phyloP scores from a whole-genome alignment of 2,797 vertebrate genomes.

The Hoplostethus mediterraneus region DNA sequence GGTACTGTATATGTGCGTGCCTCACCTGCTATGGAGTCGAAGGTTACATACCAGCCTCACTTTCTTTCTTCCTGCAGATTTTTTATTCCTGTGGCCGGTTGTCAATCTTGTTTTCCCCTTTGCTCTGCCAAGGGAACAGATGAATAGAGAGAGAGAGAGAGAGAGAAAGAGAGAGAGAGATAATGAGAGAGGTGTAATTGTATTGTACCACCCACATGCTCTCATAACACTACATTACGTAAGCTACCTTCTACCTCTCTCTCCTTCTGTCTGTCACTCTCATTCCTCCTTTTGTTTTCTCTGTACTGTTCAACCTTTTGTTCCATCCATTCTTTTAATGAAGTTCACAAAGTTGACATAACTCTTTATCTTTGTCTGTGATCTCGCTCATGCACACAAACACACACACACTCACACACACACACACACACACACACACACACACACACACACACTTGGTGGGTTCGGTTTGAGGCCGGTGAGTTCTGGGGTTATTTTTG shows the following conservation, averaged over 20 bases:
- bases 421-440: slow-evolving; percentile 9
- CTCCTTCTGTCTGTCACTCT: background rate
- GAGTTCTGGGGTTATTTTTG: slow-evolving; percentile 39
- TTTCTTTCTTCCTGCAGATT: slow-evolving; percentile 9
- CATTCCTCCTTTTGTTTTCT: slow-evolving; percentile 25
- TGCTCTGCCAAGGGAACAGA: slow-evolving; percentile 14
- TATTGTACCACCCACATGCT: slow-evolving; percentile 18
- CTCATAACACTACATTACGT: slow-evolving; percentile 23
- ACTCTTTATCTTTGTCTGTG: slow-evolving; percentile 58
- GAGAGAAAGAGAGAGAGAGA: background rate
- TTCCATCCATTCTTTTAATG: slow-evolving; percentile 54
- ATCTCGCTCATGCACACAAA: slow-evolving; percentile 31
- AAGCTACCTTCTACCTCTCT: slow-evolving; percentile 18
- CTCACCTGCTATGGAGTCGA: slow-evolving; percentile 64
- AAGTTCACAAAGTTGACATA: slow-evolving; percentile 65
- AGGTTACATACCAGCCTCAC: slow-evolving; percentile 66
- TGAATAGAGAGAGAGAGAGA: slow-evolving; percentile 1
- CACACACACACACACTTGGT: slow-evolving; percentile 5
- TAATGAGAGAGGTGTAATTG: background rate
- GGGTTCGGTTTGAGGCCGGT: slow-evolving; percentile 9
- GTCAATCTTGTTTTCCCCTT: slow-evolving; percentile 47
- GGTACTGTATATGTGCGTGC: slow-evolving; percentile 56
- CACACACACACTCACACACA: background rate
- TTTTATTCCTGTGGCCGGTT: slow-evolving; percentile 36
- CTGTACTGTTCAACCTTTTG: slow-evolving; percentile 41